phyloP scores from a whole-genome alignment of 2,797 vertebrate species.

The Oreochromis grahami region DNA sequence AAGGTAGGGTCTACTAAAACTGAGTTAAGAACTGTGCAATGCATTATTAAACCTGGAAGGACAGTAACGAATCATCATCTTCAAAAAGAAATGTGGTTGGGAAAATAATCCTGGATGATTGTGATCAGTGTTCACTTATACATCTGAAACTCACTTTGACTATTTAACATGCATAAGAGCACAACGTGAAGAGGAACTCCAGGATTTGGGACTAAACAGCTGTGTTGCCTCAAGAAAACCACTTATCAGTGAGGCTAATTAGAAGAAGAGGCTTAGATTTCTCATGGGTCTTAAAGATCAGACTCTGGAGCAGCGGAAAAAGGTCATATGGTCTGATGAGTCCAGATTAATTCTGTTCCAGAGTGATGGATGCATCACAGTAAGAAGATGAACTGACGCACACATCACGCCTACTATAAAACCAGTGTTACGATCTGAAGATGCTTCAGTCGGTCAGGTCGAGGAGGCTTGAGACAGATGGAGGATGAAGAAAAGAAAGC shows the following conservation, averaged over 20 bases:
- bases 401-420: not conserved
- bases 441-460: not conserved
- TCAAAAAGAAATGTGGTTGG: not conserved
- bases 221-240: not conserved
- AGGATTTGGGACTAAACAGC: not conserved
- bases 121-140: not conserved
- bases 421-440: not conserved
- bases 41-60: not conserved
- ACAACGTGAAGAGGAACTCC: not conserved
- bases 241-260: not conserved
- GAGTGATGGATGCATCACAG: not conserved
- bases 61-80: not conserved
- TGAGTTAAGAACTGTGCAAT: not conserved
- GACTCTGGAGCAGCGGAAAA: not conserved
- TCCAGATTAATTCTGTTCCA: not conserved
- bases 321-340: not conserved
- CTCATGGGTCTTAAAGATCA: not conserved
- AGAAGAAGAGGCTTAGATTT: not conserved
- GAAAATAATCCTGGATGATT: not conserved
- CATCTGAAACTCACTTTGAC: not conserved
- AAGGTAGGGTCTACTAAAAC: not conserved
- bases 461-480: not conserved
- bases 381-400: not conserved
- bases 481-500: not conserved
- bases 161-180: not conserved